Conservation (phyloP, 2,797 vertebrate genomes). For the Meda fulgida region DNA sequence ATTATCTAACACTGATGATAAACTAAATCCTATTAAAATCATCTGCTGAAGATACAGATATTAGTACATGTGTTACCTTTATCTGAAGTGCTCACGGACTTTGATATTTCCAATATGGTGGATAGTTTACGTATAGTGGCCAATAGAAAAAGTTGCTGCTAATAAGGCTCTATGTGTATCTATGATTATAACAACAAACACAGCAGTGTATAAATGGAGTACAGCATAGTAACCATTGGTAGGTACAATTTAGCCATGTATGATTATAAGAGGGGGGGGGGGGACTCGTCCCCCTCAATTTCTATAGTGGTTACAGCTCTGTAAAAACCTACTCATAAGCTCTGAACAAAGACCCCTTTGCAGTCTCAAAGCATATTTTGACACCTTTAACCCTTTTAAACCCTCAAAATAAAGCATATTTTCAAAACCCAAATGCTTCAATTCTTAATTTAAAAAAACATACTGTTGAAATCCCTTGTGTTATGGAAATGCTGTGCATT, state of each 20-base stretch:
- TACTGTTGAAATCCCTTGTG: background rate
- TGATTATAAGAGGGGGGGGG: background rate
- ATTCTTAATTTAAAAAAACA: background rate
- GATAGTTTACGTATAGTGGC: background rate
- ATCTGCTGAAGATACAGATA: background rate
- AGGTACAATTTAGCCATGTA: background rate
- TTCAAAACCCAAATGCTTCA: background rate
- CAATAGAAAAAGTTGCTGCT: background rate
- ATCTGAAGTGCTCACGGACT: background rate
- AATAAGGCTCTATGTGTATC: background rate
- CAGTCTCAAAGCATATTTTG: slow-evolving; percentile 8
- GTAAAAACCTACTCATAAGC: slow-evolving; percentile 3
- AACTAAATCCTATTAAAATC: background rate
- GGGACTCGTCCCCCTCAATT: background rate
- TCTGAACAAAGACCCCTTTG: background rate
- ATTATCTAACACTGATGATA: background rate
- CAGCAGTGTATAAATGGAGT: background rate
- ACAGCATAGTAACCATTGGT: background rate
- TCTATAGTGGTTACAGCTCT: slow-evolving; percentile 9
- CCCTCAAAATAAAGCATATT: background rate
- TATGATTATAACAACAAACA: background rate
- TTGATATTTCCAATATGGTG: background rate
- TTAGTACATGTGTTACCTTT: background rate
- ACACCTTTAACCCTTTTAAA: slow-evolving; percentile 6
- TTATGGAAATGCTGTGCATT: background rate